Percentiles rank a stretch among this genome's conserved stretches.
phyloP scores from a whole-genome alignment of 2,797 vertebrate species.

The Carcharodon carcharias region DNA sequence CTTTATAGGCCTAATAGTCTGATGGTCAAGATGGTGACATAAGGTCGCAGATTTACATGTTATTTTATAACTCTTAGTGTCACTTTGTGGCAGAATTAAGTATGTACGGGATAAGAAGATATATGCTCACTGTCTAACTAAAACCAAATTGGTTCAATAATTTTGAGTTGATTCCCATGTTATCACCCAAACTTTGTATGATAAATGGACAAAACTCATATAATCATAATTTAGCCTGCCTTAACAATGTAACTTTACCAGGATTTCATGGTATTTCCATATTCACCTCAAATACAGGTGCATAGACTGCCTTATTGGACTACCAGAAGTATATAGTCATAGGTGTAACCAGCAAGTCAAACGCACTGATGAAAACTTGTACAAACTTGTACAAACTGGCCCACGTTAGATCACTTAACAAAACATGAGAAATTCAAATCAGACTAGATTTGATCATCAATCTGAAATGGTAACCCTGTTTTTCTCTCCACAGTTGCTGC shows the following conservation, averaged over 20 bases:
- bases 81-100: neutral
- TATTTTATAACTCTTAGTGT: neutral
- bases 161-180: neutral
- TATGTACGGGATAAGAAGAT: neutral
- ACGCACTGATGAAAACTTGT: no score
- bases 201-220: neutral
- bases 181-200: neutral
- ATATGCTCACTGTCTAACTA: neutral
- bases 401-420: no score
- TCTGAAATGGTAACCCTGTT: no score
- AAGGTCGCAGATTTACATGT: neutral
- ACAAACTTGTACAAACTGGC: no score
- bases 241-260: neutral
- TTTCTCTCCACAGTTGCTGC: no score
- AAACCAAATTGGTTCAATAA: neutral
- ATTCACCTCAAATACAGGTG: neutral
- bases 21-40: neutral
- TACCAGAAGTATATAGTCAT: neutral
- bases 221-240: neutral
- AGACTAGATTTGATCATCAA: no score
- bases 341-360: neutral
- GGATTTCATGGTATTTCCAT: neutral
- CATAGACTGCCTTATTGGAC: neutral
- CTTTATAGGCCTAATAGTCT: neutral
- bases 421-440: no score